Evolutionary conservation across 2,113 vertebrate species (phyloP), one percentile per base, ranked within the genome.

Genomic region (Ammodytes dubius): DNA sequence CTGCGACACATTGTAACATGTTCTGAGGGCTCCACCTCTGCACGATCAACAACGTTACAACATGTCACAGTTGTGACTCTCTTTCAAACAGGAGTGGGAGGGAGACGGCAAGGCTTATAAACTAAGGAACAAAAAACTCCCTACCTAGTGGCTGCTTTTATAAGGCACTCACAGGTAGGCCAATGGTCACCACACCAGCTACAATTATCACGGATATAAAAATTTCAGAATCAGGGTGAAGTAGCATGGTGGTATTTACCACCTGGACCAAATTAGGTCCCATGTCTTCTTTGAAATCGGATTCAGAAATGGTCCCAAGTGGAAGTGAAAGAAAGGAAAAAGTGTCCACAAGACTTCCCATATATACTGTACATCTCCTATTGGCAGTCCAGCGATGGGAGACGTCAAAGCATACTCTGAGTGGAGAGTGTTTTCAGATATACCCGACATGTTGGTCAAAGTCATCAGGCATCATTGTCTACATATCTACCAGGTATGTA

Each of bases 11-110:
- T 27, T 17, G 4, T 64, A 58, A 46, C 45, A 35, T 11, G 15
- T 27, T 63, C 52, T 83, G 40, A 67, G 45, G 39, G 8, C 9
- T 52, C 14, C 46, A 37, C 40, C 54, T 58, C 39, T 65, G 27
- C 40, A 61, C 58, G 11, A 11, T 12, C n/a, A 64, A 53, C 35
- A 8, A 10, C 37, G 45, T 49, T 13, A 14, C 14, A 19, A 67
- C 6, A 9, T 50, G 47, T 63, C 14, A 53, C 47, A 0, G 2
- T 60, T 27, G 35, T 43, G 42, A 9, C 17, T 13, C 4, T 64
- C 27, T n/a, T 58, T 47, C 19, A 14, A 11, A 47, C 14, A 66
- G 52, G 42, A 46, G 19, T 39, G 11, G 42, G 13, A 61, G 49
- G 13, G 46, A 35, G 37, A 49, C 10, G 37, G 35, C 9, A 14